Conservation (phyloP, 2,113 vertebrate genomes). For the Coreoperca whiteheadi region DNA sequence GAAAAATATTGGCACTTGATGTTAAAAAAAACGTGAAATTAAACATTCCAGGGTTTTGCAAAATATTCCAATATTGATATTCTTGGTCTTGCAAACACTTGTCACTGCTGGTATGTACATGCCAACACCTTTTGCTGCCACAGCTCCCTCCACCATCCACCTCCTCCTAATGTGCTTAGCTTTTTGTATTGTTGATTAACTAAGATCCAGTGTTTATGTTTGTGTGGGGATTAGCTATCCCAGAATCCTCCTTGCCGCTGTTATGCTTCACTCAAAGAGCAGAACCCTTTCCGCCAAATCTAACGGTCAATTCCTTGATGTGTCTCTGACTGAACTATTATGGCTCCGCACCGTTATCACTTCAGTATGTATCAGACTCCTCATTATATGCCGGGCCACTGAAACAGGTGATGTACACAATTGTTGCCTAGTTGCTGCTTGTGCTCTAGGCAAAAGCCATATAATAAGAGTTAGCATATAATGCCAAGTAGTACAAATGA, state of each 20-base stretch:
- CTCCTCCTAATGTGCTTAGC: neutral
- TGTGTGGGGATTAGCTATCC: neutral
- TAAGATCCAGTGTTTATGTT: neutral
- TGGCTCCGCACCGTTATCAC: no score
- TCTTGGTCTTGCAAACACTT: neutral
- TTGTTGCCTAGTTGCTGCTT: neutral
- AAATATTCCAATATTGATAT: neutral
- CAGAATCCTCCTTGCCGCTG: neutral
- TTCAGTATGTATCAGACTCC: no score
- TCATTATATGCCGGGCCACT: neutral
- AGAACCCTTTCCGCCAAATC: neutral
- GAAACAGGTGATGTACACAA: neutral
- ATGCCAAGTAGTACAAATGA: neutral
- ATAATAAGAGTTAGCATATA: no score
- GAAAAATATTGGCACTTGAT: no score
- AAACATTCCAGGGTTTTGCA: neutral
- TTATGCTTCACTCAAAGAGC: neutral
- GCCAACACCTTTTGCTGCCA: neutral
- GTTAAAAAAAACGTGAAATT: no score
- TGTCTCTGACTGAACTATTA: neutral
- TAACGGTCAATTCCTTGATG: neutral
- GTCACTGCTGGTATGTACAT: neutral
- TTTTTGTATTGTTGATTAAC: neutral
- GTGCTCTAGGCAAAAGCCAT: neutral
- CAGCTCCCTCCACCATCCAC: neutral